Base-by-base conservation (phyloP, 1,140 invertebrate genomes). In the Panulirus ornatus region DNA sequence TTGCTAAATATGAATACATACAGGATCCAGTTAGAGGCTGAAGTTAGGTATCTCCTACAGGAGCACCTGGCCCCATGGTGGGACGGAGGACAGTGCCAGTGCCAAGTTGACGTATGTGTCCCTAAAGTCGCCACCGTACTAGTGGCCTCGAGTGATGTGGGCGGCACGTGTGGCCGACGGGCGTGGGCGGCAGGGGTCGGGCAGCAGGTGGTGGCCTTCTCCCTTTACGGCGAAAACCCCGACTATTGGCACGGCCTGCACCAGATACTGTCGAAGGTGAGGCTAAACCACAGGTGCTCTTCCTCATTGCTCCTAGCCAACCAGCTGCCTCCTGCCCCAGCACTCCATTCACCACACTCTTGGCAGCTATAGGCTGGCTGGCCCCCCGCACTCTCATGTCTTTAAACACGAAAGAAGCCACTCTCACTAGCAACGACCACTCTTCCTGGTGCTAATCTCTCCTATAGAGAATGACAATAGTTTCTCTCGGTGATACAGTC, bases 151-250 rank as follows among this genome's bases (percentile, higher is more conserved):
- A 42, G 54, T n/a, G 47, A 51, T 9, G 70, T 75, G n/a, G 40
- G 70, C 9, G 71, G 84, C n/a, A 85, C 84, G n/a, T 85, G 84
- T 71, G 84, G 84, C 5, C 84, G 66, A 14, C 54, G 84, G 40
- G 38, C 84, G n/a, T 75, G 66, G n/a, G 58, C 66, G 30, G 84
- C 66, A 19, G 84, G 84, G 1, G 40, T 19, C 71, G 58, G 63
- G 16, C 82, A 84, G 30, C 66, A 27, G 40, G 42, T 85, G 38
- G 14, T 85, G 22, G 34, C 36, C 70, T 54, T 73, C 84, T 51
- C 66, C 1, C 70, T 85, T n/a, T 85, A 30, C 42, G 84, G 84
- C 30, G 47, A 47, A 22, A 75, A 73, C 38, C 40, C 84, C 16
- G 84, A 73, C 1, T 85, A 85, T 42, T 85, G 84, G 84, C 38